Evolutionary conservation across 2,888 invertebrate genomes (phyloP).

Genomic region (Diogma glabrata): DNA sequence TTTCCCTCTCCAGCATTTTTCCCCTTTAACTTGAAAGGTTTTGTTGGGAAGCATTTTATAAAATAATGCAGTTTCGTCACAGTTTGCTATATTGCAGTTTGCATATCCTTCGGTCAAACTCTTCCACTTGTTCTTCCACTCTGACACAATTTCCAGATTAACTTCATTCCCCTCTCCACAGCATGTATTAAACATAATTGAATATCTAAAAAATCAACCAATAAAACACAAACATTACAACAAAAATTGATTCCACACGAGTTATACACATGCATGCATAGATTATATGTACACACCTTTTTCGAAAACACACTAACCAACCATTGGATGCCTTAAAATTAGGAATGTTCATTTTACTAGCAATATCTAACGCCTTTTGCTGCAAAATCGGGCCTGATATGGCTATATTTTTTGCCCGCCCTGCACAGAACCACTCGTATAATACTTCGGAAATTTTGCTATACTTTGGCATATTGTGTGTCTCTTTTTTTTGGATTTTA

Average conservation of each 20-base stretch:
- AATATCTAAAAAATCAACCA: too few relatives aligned
- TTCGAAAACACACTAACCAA: neutral
- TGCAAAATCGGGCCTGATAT: neutral
- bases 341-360: neutral
- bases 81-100: neutral
- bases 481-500: too few relatives aligned
- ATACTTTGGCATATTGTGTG: too few relatives aligned
- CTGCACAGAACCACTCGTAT: too few relatives aligned
- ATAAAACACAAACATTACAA: too few relatives aligned
- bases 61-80: constrained; percentile 5
- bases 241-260: too few relatives aligned
- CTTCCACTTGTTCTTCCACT: neutral
- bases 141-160: neutral
- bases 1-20: constrained; percentile 2
- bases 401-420: too few relatives aligned
- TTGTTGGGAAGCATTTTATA: neutral
- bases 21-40: neutral
- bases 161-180: neutral
- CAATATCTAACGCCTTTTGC: neutral
- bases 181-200: too few relatives aligned
- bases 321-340: neutral
- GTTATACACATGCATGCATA: too few relatives aligned
- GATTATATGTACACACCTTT: too few relatives aligned
- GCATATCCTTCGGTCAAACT: neutral
- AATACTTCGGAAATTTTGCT: too few relatives aligned